phyloP scores from a whole-genome alignment of 2,888 invertebrate genomes.

The Escarpia spicata region DNA sequence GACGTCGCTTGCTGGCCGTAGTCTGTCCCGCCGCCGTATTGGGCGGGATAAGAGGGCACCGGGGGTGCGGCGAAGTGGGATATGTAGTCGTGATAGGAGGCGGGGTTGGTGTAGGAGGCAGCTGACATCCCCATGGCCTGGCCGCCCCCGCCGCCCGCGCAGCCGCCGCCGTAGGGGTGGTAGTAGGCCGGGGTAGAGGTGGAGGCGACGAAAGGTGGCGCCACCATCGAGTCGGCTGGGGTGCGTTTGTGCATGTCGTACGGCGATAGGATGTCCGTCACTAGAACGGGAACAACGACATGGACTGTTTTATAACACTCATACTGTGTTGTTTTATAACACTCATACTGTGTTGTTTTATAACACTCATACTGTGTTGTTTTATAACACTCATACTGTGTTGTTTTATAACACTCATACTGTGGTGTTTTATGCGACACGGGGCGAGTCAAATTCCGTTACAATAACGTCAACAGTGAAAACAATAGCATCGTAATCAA shows the following conservation, averaged over 20 bases:
- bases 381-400: too few relatives aligned
- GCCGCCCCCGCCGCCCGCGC: neutral
- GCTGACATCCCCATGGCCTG: neutral
- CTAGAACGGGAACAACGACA: neutral
- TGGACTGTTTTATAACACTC: neutral
- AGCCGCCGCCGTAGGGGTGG: constrained; percentile 70
- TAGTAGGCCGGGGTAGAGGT: neutral
- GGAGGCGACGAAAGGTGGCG: neutral
- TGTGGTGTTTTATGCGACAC: neutral
- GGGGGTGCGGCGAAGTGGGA: neutral
- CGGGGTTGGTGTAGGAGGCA: neutral
- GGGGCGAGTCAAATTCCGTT: too few relatives aligned
- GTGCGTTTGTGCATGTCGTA: neutral
- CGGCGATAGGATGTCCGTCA: neutral
- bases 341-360: neutral
- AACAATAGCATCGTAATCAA: too few relatives aligned
- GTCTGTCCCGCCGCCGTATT: neutral
- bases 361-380: neutral
- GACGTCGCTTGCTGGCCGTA: neutral
- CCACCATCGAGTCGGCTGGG: neutral
- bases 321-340: too few relatives aligned
- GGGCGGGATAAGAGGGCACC: neutral
- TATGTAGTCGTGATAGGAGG: neutral
- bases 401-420: too few relatives aligned
- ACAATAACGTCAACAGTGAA: too few relatives aligned